A percentile compares a stretch with the other conserved stretches of the same genome.
Evolutionary conservation across 2,888 invertebrate species (phyloP).

Genomic region (Ptilodon capucinus): DNA sequence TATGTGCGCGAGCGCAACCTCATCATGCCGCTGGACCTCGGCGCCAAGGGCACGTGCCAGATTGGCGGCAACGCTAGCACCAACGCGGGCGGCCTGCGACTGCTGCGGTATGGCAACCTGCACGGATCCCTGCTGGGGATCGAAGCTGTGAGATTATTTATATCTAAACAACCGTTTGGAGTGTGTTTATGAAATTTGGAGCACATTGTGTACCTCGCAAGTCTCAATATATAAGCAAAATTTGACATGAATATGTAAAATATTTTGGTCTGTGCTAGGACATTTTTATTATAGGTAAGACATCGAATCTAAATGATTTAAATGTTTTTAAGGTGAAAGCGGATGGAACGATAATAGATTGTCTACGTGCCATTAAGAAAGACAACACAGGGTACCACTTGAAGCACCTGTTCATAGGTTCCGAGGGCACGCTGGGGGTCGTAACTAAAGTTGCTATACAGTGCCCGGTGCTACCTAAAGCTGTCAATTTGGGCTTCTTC

Average conservation of each 20-base stretch:
- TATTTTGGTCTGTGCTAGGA: too few relatives aligned
- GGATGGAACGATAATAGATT: conserved; percentile 92
- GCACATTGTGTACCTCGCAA: too few relatives aligned
- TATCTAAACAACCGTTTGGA: too few relatives aligned
- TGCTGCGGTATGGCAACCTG: conserved; percentile 97
- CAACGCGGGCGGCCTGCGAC: conserved; percentile 96
- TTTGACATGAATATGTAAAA: too few relatives aligned
- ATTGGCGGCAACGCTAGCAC: conserved; percentile 98
- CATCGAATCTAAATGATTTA: too few relatives aligned
- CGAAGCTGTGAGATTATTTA: conserved; percentile 88
- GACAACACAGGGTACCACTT: conserved; percentile 99
- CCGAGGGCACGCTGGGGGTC: conserved; percentile 97
- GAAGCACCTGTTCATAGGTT: conserved; percentile 98
- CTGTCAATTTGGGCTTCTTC: conserved; percentile 93
- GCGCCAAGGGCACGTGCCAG: conserved; percentile 97
- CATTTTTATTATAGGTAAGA: too few relatives aligned
- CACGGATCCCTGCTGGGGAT: conserved; percentile 95
- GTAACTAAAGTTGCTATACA: conserved; percentile 96
- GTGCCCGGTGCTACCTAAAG: conserved; percentile 92
- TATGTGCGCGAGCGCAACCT: conserved; percentile 87
- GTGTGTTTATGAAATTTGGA: too few relatives aligned
- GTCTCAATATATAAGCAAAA: too few relatives aligned
- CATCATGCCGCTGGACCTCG: conserved; percentile 97
- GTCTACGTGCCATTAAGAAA: conserved; percentile 93
- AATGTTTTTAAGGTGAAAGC: conserved; percentile 87